Base-by-base conservation (phyloP, 23 tunicate genomes). In the Pegea sp. region DNA sequence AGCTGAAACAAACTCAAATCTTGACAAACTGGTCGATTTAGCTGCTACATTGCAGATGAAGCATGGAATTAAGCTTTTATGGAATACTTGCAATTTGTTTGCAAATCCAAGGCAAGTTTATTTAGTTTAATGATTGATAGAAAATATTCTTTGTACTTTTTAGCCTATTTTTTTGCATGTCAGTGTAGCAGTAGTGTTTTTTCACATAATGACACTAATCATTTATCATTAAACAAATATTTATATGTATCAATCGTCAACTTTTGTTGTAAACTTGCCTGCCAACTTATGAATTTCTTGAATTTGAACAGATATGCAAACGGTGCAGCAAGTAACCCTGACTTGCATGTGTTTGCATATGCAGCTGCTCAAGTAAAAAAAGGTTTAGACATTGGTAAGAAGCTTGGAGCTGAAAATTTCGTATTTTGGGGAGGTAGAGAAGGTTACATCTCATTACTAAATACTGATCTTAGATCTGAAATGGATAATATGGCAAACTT, bases 401-500 rank as follows among this genome's bases (percentile, higher is more conserved):
- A 84, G 50, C 33, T 84, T 54, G 95, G 84, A 11, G 81, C 95
- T 1, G 95, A 84, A 29, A 84, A 84, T 61, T 84, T 84, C 24
- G 95, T 84, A 22, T 84, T 84, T 34, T 84, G 95, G 95, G 95
- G 95, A 28, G 95, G 95, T 5, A 34, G 95, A 26, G 95, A 84
- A 33, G 95, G 95, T 5, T 84, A 84, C 53, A 72, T 73, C 49
- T 63, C 95, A 1, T 56, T 84, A 0, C 84, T 84, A 6, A 84
- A 84, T 52, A 84, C 95, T 0, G 53, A 84, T 43, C 69, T 84
- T 1, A 31, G 86, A 58, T 57, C 69, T n/a, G 95, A 84, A 48
- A 31, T 84, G 58, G 95, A 84, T 54, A 66, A 74, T 8, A 62
- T 84, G 72, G 95, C 95, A 21, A 84, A 68, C 49, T 84, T 84